Percentiles rank a stretch among this genome's conserved stretches.
Conservation (phyloP, 2,888 invertebrate species). For the Teleogryllus oceanicus region DNA sequence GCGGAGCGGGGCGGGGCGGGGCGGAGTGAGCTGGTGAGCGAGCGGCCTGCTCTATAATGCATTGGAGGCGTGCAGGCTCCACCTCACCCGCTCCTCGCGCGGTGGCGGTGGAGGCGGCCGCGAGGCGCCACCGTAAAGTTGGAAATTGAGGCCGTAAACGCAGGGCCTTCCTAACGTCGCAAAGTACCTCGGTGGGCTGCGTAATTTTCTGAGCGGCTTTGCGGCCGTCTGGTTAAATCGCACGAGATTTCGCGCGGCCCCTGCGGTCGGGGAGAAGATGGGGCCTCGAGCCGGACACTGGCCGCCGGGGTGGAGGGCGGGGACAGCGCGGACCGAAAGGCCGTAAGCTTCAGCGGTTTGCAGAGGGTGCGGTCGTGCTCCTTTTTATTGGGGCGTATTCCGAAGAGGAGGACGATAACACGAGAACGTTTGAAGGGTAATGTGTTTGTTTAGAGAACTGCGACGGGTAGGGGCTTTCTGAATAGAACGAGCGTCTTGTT, state of each 20-base stretch:
- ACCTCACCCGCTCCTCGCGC: too few relatives aligned
- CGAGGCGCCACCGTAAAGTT: not conserved
- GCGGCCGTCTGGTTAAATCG: not conserved
- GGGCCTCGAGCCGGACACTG: not conserved
- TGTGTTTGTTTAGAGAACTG: too few relatives aligned
- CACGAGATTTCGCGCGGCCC: not conserved
- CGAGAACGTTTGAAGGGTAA: too few relatives aligned
- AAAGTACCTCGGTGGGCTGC: slow-evolving; percentile 5
- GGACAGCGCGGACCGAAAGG: too few relatives aligned
- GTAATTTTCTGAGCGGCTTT: slow-evolving; percentile 18
- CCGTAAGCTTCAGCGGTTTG: too few relatives aligned
- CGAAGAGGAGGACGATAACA: too few relatives aligned
- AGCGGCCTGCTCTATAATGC: not conserved
- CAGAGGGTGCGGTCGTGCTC: too few relatives aligned
- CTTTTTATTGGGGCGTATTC: too few relatives aligned
- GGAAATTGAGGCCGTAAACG: slow-evolving; percentile 9
- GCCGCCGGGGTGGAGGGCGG: too few relatives aligned
- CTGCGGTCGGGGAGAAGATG: not conserved
- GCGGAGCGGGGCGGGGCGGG: not conserved
- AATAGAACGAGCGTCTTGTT: too few relatives aligned
- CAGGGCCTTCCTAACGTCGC: not conserved
- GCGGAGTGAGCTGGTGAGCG: not conserved
- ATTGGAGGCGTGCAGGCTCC: not conserved
- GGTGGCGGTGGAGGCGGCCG: not conserved
- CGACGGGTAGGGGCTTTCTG: too few relatives aligned